Evolutionary conservation across 2,888 invertebrate genomes (phyloP).

Genomic region (Habrosyne pyritoides): DNA sequence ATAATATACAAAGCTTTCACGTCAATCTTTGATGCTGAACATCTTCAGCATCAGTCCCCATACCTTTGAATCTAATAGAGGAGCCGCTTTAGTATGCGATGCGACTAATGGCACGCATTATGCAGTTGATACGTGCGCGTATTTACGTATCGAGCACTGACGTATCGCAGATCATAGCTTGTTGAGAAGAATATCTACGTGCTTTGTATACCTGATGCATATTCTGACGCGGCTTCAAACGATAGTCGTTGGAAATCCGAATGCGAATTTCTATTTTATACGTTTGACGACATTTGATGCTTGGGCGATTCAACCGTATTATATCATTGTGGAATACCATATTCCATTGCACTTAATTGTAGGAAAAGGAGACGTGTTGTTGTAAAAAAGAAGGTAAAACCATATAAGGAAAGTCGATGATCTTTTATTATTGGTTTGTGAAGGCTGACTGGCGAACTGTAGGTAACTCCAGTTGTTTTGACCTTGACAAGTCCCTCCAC

Average conservation of each 20-base stretch:
- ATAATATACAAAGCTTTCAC: not conserved
- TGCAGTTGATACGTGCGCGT: slow-evolving; percentile 1
- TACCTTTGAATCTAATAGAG: not conserved
- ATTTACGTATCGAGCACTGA: not conserved
- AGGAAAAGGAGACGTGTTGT: too few species aligned
- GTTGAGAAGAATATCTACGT: not conserved
- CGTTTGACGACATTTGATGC: too few species aligned
- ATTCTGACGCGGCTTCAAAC: not conserved
- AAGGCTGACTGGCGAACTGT: too few species aligned
- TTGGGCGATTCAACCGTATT: too few species aligned
- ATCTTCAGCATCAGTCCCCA: not conserved
- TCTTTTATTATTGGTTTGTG: too few species aligned
- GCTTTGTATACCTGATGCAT: not conserved
- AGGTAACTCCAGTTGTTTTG: too few species aligned
- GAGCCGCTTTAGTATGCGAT: not conserved
- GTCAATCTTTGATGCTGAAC: not conserved
- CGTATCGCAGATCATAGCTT: not conserved
- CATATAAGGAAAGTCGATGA: too few species aligned
- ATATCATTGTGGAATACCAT: not conserved
- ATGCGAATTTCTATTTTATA: not conserved
- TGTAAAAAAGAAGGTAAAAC: too few species aligned
- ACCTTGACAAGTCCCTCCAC: too few species aligned
- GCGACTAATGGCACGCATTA: slow-evolving; percentile 1
- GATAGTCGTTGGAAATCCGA: not conserved
- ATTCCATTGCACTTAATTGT: not conserved